These are phyloP conservation scores for Drosophila rellima DNA, from an alignment of 2,888 invertebrate species.

Conservation along the genomic window DNA sequence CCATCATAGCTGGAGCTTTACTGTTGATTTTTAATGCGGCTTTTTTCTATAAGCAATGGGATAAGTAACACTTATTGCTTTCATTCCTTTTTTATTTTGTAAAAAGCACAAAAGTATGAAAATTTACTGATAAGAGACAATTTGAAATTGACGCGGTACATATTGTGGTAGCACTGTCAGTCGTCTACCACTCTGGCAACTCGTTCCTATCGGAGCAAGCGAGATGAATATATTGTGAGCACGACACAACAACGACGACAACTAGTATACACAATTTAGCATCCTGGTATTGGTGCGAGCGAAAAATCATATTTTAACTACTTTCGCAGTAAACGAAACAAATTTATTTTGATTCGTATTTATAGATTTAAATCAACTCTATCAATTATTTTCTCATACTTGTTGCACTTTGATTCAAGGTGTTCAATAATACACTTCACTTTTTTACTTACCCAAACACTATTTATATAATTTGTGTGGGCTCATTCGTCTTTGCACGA, in stretches of 20 bases:
- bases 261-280: slow-evolving; percentile 76
- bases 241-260: slow-evolving; percentile 61
- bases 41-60: slow-evolving; percentile 14
- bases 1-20: slow-evolving; percentile 70
- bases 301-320: slow-evolving; percentile 74
- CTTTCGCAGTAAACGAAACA: slow-evolving; percentile 53
- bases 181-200: slow-evolving; percentile 46
- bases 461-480: slow-evolving; percentile 72
- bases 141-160: slow-evolving; percentile 36
- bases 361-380: slow-evolving; percentile 1
- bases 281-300: slow-evolving; percentile 72
- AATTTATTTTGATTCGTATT: slow-evolving; percentile 40
- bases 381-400: slow-evolving; percentile 36
- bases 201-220: slow-evolving; percentile 24
- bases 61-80: slow-evolving; percentile 32
- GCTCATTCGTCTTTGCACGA: slow-evolving; percentile 42
- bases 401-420: slow-evolving; percentile 28
- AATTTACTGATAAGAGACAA: slow-evolving; percentile 30
- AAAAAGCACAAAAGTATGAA: slow-evolving; percentile 38
- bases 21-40: slow-evolving; percentile 1
- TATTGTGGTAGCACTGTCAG: slow-evolving; percentile 44
- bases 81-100: not conserved
- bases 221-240: slow-evolving; percentile 49
- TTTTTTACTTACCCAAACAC: slow-evolving; percentile 59
- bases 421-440: slow-evolving; percentile 17